Conservation (phyloP, 2,888 invertebrate species). For the Macropis europaea region DNA sequence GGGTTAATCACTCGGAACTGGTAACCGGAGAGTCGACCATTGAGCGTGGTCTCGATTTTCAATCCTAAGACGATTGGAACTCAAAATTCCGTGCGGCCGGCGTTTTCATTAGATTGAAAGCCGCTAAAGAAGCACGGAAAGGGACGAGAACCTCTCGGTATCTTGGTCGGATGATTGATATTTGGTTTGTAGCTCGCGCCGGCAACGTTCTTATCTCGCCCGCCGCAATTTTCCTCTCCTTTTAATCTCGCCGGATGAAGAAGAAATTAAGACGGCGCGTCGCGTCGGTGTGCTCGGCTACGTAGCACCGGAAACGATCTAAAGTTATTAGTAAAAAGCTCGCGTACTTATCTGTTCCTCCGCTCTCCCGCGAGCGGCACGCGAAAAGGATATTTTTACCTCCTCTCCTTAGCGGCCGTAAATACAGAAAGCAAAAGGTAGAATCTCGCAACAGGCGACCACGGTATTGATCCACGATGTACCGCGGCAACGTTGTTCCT, state of each 20-base stretch:
- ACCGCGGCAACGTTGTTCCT: constrained; percentile 28
- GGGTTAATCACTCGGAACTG: too few species aligned
- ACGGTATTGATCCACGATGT: constrained; percentile 30
- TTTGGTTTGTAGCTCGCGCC: constrained; percentile 1
- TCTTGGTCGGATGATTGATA: neutral
- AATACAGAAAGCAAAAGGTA: constrained; percentile 32
- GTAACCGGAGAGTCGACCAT: too few species aligned
- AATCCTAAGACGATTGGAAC: neutral
- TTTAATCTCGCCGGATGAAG: constrained; percentile 23
- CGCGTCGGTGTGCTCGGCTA: neutral
- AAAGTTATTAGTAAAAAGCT: constrained; percentile 21
- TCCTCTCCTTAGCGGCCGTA: neutral
- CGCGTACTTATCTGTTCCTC: neutral
- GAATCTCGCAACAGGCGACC: constrained; percentile 42
- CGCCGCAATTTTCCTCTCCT: neutral
- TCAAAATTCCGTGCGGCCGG: too few species aligned
- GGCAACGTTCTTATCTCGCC: neutral
- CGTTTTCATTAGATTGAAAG: constrained; percentile 2
- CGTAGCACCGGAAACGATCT: neutral
- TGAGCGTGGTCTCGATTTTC: too few species aligned
- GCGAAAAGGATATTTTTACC: neutral
- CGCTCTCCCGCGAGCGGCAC: neutral
- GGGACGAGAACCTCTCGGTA: too few species aligned
- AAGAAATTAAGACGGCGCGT: neutral
- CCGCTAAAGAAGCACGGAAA: neutral